phyloP scores from a whole-genome alignment of 2,888 invertebrate genomes.

The Andrena trimmerana region DNA sequence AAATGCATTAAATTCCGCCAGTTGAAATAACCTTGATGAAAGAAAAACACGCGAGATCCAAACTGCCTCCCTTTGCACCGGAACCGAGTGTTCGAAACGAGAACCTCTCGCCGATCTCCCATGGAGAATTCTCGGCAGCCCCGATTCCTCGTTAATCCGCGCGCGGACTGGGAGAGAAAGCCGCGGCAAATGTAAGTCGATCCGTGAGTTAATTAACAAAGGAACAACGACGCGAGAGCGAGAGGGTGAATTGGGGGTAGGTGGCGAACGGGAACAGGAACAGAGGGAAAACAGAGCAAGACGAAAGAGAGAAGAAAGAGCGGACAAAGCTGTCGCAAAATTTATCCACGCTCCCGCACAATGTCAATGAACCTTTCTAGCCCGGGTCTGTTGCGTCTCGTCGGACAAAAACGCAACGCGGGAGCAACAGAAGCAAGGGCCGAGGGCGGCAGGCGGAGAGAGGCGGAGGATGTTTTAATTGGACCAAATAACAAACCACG shows the following conservation, averaged over 20 bases:
- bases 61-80: not conserved
- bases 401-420: constrained; percentile 46
- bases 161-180: not conserved
- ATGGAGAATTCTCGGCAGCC: not conserved
- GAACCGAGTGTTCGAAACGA: too few relatives aligned
- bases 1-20: constrained; percentile 74
- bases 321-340: constrained; percentile 51
- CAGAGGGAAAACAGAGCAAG: constrained; percentile 3
- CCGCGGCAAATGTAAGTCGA: constrained; percentile 27
- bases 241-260: not conserved
- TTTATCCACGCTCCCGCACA: constrained; percentile 58
- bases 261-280: not conserved
- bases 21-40: constrained; percentile 52
- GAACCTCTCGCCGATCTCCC: too few relatives aligned
- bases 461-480: constrained; percentile 70
- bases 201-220: constrained; percentile 54
- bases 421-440: constrained; percentile 29
- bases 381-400: constrained; percentile 28
- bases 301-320: constrained; percentile 27
- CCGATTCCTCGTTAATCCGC: constrained; percentile 13
- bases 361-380: constrained; percentile 69
- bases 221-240: constrained; percentile 25
- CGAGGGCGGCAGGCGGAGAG: constrained; percentile 23
- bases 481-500: constrained; percentile 73
- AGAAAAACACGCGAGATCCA: constrained; percentile 25